phyloP scores from a whole-genome alignment of 2,888 invertebrate species.

The Mamestra brassicae region DNA sequence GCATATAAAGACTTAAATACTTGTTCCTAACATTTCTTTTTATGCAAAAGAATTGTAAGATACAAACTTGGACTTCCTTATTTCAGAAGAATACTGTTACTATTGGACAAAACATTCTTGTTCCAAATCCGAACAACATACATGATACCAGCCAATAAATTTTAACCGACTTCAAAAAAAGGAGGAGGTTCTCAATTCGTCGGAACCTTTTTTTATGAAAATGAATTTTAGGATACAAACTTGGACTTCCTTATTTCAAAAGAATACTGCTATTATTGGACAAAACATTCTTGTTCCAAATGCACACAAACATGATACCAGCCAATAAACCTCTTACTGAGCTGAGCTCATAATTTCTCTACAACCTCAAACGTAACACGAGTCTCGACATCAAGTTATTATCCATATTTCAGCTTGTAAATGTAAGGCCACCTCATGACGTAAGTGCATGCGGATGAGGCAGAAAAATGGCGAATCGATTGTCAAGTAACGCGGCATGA shows the following conservation, averaged over 20 bases:
- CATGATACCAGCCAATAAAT: too few species aligned
- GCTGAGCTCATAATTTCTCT: constrained; percentile 16
- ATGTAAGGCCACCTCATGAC: constrained; percentile 37
- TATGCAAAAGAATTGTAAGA: too few species aligned
- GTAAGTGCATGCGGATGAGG: constrained; percentile 33
- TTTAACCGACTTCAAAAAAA: too few species aligned
- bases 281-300: not conserved
- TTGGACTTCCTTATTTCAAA: not conserved
- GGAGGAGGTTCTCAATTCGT: too few species aligned
- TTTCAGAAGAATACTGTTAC: too few species aligned
- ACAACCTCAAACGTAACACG: constrained; percentile 20
- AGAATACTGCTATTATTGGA: not conserved
- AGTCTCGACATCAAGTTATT: constrained; percentile 18
- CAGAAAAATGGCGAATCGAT: constrained; percentile 56
- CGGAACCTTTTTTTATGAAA: too few species aligned
- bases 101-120: too few species aligned
- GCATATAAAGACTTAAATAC: too few species aligned
- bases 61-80: too few species aligned
- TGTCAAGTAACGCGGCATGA: constrained; percentile 38
- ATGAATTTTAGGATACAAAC: not conserved
- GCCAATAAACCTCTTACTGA: constrained; percentile 6
- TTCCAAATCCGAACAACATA: too few species aligned
- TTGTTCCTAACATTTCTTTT: too few species aligned
- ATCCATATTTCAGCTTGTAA: constrained; percentile 40
- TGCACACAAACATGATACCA: not conserved